phyloP scores from a whole-genome alignment of 2,888 invertebrate species.

The Platycheirus rosarum region DNA sequence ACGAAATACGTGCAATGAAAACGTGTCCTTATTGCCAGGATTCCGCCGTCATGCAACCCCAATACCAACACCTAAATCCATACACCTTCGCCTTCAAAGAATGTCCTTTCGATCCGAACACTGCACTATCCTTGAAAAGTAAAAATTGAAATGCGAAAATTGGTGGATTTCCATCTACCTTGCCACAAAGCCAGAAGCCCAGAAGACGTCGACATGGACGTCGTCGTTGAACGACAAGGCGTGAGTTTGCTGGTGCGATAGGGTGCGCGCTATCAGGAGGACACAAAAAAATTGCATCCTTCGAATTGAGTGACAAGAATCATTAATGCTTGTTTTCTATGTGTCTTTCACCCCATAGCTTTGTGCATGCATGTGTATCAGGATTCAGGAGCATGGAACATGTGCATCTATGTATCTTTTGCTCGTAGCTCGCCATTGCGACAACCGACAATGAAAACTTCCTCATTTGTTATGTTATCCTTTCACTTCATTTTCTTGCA shows the following conservation, averaged over 20 bases:
- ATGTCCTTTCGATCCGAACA: constrained; percentile 42
- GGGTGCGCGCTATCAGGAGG: constrained; percentile 29
- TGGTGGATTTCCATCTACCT: constrained; percentile 23
- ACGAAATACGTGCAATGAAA: constrained; percentile 50
- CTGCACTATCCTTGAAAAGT: constrained; percentile 41
- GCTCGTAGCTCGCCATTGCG: no score
- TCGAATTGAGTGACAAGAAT: constrained; percentile 72
- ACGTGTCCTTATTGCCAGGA: constrained; percentile 52
- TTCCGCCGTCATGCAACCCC: constrained; percentile 19
- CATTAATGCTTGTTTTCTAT: constrained; percentile 66
- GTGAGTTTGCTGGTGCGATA: no score
- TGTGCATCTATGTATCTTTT: no score
- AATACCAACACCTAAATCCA: constrained; percentile 34
- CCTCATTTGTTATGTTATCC: constrained; percentile 70
- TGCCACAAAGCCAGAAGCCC: background rate
- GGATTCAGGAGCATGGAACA: background rate
- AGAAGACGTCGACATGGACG: no score
- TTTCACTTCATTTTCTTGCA: constrained; percentile 67
- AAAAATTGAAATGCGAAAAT: constrained; percentile 27
- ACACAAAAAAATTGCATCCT: constrained; percentile 64
- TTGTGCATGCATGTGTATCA: constrained; percentile 40
- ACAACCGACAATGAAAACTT: constrained; percentile 33
- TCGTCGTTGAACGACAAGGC: no score
- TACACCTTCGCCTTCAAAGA: background rate
- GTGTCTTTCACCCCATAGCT: constrained; percentile 13